Base-by-base conservation (phyloP, 2,797 vertebrate species). In the Arnoldichthys spilopterus region DNA sequence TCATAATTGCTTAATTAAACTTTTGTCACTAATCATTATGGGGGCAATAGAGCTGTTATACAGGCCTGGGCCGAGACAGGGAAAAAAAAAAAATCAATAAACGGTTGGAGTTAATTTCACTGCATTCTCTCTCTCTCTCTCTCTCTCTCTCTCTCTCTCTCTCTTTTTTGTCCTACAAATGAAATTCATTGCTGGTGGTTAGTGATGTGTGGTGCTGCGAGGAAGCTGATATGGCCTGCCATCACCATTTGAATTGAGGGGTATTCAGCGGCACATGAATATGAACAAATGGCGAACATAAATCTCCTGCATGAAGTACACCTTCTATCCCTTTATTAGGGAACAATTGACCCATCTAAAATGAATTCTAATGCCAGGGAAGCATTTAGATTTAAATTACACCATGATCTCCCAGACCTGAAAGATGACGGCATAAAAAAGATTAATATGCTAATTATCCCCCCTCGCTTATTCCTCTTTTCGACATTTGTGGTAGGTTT, bases 1-100 rank as follows among this genome's bases (percentile, higher is more conserved):
- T 99, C 97, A 98, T 99, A 99, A 99, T 99, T 99, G 98, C 98
- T 99, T 99, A 99, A 99, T 99, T 99, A 99, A 99, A 99, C 98
- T 99, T 99, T 99, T 99, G 98, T 99, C 98, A 99, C 96, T 99
- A 99, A 99, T 99, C 98, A 99, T 99, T 99, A 98, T 96, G 96
- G 97, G 97, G 97, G 96, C 96, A 98, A 99, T 98, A 98, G 97
- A 97, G 97, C 96, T 98, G 97, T 98, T 97, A 97, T 96, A 96
- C 96, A 95, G 97, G 96, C 95, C 96, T 96, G 96, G 97, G 96
- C 97, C 94, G 95, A 97, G 95, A 37, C 45, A 61, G 26, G 32
- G 20, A 94, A 9, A 15, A 54, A 68, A 94, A 94, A 95, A 96
- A 97, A 95, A 99, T 99, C 98, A 99, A 99, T 99, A 99, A 99